Conservation (phyloP, 2,888 invertebrate genomes). For the Operophtera brumata region DNA sequence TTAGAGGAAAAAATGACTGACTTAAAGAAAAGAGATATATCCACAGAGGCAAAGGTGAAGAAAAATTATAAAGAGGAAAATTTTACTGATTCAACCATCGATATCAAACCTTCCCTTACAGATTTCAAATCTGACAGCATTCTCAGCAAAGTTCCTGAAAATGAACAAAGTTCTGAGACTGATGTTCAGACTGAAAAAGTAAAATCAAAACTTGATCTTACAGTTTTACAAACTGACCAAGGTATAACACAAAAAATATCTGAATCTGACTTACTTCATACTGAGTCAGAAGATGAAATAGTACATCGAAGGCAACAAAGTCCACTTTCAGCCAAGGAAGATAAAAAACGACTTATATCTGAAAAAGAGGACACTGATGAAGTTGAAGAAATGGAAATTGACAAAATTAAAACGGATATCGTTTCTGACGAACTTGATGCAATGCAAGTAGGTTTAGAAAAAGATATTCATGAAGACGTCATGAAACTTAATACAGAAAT, state of each 20-base stretch:
- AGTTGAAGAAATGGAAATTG: conserved; percentile 11
- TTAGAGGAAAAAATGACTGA: conserved; percentile 71
- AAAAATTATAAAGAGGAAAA: conserved; percentile 11
- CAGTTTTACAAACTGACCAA: conserved; percentile 5
- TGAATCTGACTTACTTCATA: neutral
- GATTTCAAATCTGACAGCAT: conserved; percentile 45
- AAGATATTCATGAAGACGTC: conserved; percentile 39
- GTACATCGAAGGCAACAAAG: conserved; percentile 23
- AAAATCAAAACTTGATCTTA: conserved; percentile 16
- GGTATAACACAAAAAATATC: neutral
- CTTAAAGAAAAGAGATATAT: conserved; percentile 54
- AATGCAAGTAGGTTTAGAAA: conserved; percentile 68
- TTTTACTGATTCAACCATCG: conserved; percentile 42
- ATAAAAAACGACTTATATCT: conserved; percentile 26
- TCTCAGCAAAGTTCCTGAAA: conserved; percentile 51
- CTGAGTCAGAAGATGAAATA: conserved; percentile 3
- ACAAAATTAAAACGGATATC: conserved; percentile 27
- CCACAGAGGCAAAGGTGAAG: neutral
- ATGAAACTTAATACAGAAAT: conserved; percentile 21
- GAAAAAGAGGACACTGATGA: conserved; percentile 31
- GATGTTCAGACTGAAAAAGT: conserved; percentile 33
- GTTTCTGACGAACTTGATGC: conserved; percentile 66
- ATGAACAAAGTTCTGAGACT: conserved; percentile 54
- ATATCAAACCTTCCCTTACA: conserved; percentile 36
- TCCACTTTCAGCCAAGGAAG: conserved; percentile 31